Base-by-base conservation (phyloP, 2,888 invertebrate genomes). In the Oegoconia quadripuncta region DNA sequence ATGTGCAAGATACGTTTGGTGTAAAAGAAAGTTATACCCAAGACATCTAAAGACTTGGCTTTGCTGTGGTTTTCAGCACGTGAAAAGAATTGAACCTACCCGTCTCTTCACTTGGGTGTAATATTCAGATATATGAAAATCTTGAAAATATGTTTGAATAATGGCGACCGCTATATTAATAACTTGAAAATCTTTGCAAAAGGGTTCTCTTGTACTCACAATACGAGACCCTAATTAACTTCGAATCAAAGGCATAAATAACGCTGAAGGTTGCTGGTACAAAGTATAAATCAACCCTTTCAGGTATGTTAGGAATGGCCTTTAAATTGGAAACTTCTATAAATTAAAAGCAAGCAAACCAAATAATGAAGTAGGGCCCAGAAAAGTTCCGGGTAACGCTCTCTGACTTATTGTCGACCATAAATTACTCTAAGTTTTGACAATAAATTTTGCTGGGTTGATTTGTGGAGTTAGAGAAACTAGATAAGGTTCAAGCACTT, bases 401-500 rank as follows among this genome's bases (percentile, higher is more conserved):
- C n/a, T n/a, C 65, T 77, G 73, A 82, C 77, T 82, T 83, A 80
- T 81, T 75, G 74, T 73, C 62, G 66, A 63, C 74, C 74, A 77
- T 83, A 82, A 83, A 82, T 83, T 77, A 78, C 68, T 44, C 56
- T 60, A 81, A 81, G 74, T 82, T 82, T 75, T 71, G 64, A 70
- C 74, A 61, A 74, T 81, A 80, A 81, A 79, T 81, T 74, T 53
- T 55, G 50, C 52, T 44, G 56, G 60, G 56, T 60, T 59, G 52
- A 55, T 53, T 50, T 59, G 48, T 41, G 41, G 50, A 55, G 41
- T 33, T 55, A 52, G 34, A 37, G 45, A 37, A 33, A 26, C 50
- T 57, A 42, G 62, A 62, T 51, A 41, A 20, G 60, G 17, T 39
- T 30, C 32, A 13, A 31, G 14, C 18, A 42, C 34, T 28, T 28